Conservation (phyloP, 2,797 vertebrate genomes). For the Dermochelys coriacea region DNA sequence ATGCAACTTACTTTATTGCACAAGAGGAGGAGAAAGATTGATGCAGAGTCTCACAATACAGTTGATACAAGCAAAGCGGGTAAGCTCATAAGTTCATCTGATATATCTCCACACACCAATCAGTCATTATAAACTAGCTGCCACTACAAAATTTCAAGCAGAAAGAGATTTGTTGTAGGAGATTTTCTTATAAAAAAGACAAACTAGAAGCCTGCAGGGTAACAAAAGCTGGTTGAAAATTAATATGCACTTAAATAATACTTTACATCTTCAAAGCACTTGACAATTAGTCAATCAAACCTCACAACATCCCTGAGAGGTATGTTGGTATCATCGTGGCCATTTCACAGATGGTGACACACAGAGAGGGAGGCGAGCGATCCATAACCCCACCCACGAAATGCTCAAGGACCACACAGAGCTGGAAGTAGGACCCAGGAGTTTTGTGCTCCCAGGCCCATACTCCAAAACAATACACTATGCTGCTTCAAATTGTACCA, state of each 20-base stretch:
- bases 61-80: conserved; percentile 18
- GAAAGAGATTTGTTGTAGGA: background rate
- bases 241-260: background rate
- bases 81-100: background rate
- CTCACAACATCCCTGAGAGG: background rate
- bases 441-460: background rate
- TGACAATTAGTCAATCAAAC: background rate
- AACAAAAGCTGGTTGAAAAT: background rate
- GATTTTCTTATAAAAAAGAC: background rate
- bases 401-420: background rate
- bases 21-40: conserved; percentile 19
- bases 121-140: background rate
- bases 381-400: background rate
- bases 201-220: background rate
- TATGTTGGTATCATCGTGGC: rapidly evolving
- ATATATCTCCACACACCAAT: background rate
- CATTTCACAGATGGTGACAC: background rate
- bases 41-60: background rate
- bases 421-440: background rate
- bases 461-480: rapidly evolving
- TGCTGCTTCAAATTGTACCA: rapidly evolving
- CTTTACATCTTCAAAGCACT: background rate
- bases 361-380: background rate
- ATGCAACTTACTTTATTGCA: background rate
- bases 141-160: background rate